Base-by-base conservation (phyloP, 2,888 invertebrate species). In the Catocala nupta region DNA sequence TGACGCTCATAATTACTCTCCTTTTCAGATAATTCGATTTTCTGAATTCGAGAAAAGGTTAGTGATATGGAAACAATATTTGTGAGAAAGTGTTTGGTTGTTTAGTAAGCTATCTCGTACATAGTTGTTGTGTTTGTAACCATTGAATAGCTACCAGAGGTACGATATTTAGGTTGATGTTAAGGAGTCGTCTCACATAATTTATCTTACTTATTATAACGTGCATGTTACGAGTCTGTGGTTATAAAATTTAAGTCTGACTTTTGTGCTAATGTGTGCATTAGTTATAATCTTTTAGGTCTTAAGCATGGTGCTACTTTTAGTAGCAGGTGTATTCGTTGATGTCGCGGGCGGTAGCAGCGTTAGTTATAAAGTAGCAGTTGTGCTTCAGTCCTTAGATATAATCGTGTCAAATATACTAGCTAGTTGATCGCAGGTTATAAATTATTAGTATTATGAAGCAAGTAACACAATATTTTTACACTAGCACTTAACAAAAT, bases 181-280 rank as follows among this genome's bases (percentile, higher is more conserved):
- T 76, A 78, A 72, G 77, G 71, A 62, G 63, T 70, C 60, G 57
- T 77, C 78, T 77, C 75, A 79, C 71, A 78, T 77, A 63, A 78
- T 79, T 79, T 78, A 79, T 73, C 67, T 77, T 78, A 51, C 12
- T 48, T 43, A 78, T 61, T 75, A 65, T 71, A 78, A 75, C 68
- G 68, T 75, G 71, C 75, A 78, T 82, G 73, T 78, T 78, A 74
- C 69, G 52, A 69, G 68, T 73, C 68, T 69, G 74, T 72, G 69
- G 77, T 72, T 66, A 78, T 78, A 71, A 87, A 87, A 84, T 83
- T 78, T 80, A 90, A 90, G 92, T 91, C 90, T 91, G 91, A 91
- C 88, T 88, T 89, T 90, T 88, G 80, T 89, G 89, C 86, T 68
- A 62, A 68, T 65, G 65, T 64, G 78, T 78, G 74, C 77, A 78